phyloP scores from a whole-genome alignment of 2,113 vertebrate species.

The Cyphomyrus plagiostoma region DNA sequence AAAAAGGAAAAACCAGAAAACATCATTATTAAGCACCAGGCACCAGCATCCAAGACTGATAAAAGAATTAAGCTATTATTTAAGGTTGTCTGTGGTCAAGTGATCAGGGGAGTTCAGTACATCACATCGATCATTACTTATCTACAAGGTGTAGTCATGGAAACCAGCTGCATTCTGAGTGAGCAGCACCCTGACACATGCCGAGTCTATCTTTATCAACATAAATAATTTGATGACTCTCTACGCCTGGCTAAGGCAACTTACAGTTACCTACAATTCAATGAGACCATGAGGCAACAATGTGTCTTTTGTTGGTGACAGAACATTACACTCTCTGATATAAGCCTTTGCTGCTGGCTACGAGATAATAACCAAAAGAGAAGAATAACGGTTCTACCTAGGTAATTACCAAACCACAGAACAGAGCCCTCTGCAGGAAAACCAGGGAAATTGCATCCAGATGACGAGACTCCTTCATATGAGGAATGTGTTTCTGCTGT shows the following conservation, averaged over 20 bases:
- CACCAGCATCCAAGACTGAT: background rate
- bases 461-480: background rate
- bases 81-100: background rate
- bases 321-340: background rate
- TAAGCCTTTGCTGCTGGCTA: background rate
- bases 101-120: background rate
- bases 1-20: background rate
- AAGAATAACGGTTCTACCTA: slow-evolving; percentile 4
- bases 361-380: background rate
- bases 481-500: background rate
- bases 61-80: background rate
- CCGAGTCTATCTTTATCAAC: background rate
- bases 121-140: background rate
- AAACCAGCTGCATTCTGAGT: background rate
- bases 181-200: background rate
- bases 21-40: background rate
- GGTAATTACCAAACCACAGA: background rate
- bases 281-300: background rate
- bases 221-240: background rate
- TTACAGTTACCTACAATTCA: background rate
- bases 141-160: background rate
- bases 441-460: background rate
- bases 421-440: background rate
- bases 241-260: background rate
- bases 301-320: background rate